Percentiles rank a stretch among this genome's conserved stretches.
phyloP scores from a whole-genome alignment of 2,888 invertebrate genomes.

The Amphiduros pacificus region DNA sequence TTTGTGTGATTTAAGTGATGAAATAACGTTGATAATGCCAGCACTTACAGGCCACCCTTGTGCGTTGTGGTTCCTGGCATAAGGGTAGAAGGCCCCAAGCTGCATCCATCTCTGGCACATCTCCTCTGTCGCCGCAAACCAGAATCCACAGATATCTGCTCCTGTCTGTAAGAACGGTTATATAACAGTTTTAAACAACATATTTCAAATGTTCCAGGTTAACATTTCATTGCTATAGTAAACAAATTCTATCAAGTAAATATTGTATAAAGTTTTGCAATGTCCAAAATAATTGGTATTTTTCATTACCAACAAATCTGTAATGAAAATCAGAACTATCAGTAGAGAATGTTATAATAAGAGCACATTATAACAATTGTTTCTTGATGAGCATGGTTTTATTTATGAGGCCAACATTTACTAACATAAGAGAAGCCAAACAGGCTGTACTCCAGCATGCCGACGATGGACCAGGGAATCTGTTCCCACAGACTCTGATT shows the following conservation, averaged over 20 bases:
- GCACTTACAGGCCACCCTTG: constrained; percentile 14
- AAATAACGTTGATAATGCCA: no score
- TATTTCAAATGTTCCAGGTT: no score
- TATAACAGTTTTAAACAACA: no score
- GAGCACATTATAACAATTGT: neutral
- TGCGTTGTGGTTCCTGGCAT: constrained; percentile 43
- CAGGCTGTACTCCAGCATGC: constrained; percentile 62
- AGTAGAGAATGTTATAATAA: neutral
- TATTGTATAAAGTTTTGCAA: no score
- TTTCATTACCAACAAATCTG: no score
- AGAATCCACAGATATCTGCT: constrained; percentile 63
- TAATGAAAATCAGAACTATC: no score
- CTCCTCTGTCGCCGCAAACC: constrained; percentile 56
- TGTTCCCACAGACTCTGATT: constrained; percentile 67
- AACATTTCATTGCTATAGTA: no score
- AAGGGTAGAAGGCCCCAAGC: constrained; percentile 69
- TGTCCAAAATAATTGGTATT: no score
- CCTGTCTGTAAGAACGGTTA: constrained; percentile 37
- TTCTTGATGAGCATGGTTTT: no score
- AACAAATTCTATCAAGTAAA: no score
- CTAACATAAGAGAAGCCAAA: constrained; percentile 55
- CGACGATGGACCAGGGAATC: constrained; percentile 69
- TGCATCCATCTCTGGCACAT: constrained; percentile 73
- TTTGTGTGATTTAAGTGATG: no score
- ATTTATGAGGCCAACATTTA: no score